Base-by-base conservation (phyloP, 2,113 vertebrate genomes). In the Neodontobutis hainanensis region DNA sequence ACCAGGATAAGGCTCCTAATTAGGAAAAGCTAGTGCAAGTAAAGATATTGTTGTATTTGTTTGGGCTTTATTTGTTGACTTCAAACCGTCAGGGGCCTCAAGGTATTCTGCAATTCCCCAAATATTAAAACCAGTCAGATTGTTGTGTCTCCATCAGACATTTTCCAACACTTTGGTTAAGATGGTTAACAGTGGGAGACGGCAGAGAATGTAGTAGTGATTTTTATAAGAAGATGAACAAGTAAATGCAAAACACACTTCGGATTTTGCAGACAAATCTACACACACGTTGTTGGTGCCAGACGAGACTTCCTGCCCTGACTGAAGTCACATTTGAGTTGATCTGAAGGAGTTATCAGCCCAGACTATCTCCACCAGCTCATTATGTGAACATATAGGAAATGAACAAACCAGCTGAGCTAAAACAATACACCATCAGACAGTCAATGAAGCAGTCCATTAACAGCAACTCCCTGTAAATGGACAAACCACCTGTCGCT, bases 381-480 rank as follows among this genome's bases (percentile, higher is more conserved):
- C 73, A 82, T 62, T 73, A 61, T 61, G 16, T 46, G 42, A 59
- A 67, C 55, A 68, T 5, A 47, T 6, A 57, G 70, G 82, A 84
- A 75, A 80, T 87, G 68, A 66, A 62, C 38, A 72, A 57, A 76
- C 32, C 68, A 67, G 80, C 70, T 69, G 70, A 45, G 9, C 60
- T 70, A 12, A 80, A 84, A 84, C 81, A 86, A 82, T 75, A 52
- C 48, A 50, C 64, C 9, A 38, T 65, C 40, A 43, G 42, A 49
- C 12, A 57, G 46, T 40, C 6, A 12, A 44, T 15, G 11, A 73
- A 50, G 10, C 40, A 80, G 52, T 80, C 3, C 36, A 77, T 81
- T 69, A 78, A 73, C 73, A 66, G 44, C 64, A 55, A 4, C 51
- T 14, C 35, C 27, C 16, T 53, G 59, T 9, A 71, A 62, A 80